phyloP scores from a whole-genome alignment of 2,797 vertebrate species.

The Poecilia velifera region DNA sequence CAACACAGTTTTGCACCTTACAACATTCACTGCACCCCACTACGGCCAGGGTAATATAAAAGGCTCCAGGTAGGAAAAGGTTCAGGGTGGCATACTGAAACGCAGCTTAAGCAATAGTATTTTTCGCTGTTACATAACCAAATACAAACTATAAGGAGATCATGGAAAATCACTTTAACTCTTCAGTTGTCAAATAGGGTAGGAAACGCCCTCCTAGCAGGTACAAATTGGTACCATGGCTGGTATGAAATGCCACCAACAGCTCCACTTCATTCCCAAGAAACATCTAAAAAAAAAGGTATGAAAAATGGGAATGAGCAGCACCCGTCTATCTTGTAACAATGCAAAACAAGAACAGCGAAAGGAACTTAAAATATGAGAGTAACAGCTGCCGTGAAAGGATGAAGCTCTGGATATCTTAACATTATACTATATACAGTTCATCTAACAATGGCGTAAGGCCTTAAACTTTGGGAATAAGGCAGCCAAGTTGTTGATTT shows the following conservation, averaged over 20 bases:
- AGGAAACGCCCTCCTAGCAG: background rate
- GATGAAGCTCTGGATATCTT: conserved; percentile 76
- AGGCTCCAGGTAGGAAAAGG: background rate
- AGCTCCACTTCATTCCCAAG: background rate
- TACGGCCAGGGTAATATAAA: background rate
- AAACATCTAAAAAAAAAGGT: background rate
- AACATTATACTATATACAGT: conserved; percentile 78
- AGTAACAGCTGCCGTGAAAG: conserved; percentile 81
- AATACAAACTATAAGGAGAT: background rate
- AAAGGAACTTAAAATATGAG: conserved; percentile 74
- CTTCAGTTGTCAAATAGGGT: background rate
- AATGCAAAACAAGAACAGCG: conserved; percentile 67
- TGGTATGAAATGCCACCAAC: background rate
- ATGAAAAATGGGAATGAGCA: background rate
- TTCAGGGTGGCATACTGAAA: background rate
- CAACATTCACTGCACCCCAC: too few species aligned
- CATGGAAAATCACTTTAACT: background rate
- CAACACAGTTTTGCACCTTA: background rate
- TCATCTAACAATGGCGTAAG: conserved; percentile 79
- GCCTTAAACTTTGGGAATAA: conserved; percentile 82
- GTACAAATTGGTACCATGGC: background rate
- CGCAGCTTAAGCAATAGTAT: background rate
- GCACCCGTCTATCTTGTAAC: conserved; percentile 45
- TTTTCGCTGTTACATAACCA: background rate
- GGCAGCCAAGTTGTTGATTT: conserved; percentile 81